These are phyloP conservation scores for Danio aesculapii DNA, from an alignment of 2,797 vertebrate genomes.

Conservation along the genomic window DNA sequence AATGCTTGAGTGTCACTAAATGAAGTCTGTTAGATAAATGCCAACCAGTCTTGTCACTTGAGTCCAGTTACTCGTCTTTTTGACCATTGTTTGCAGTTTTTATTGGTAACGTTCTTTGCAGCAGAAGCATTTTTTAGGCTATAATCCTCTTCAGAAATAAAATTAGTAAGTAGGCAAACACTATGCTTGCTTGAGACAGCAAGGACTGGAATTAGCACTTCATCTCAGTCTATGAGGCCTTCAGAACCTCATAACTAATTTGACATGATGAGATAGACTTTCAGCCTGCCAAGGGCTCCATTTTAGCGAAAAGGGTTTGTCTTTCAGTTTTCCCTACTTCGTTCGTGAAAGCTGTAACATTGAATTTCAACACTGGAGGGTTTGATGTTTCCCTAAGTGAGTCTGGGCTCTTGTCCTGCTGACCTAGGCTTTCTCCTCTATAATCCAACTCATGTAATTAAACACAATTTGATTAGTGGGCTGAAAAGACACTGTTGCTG, in stretches of 20 bases:
- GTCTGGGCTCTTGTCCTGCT: conserved; percentile 30
- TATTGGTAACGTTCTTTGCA: not conserved
- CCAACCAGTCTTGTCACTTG: not conserved
- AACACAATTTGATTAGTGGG: conserved; percentile 35
- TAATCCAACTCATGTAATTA: conserved; percentile 29
- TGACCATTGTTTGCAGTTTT: conserved; percentile 5
- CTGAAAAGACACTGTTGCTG: conserved; percentile 20
- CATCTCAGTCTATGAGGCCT: not conserved
- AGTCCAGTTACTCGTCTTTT: not conserved
- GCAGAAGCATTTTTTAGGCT: not conserved
- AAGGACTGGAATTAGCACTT: conserved; percentile 21
- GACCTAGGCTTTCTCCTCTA: conserved; percentile 18
- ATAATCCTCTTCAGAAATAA: not conserved
- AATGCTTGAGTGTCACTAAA: conserved; percentile 32
- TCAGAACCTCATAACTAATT: conserved; percentile 12
- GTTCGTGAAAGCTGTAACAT: not conserved
- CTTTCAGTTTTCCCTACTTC: not conserved
- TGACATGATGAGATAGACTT: not conserved
- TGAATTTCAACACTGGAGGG: conserved; percentile 1
- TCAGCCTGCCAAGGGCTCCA: not conserved
- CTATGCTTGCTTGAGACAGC: not conserved
- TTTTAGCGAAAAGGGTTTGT: not conserved
- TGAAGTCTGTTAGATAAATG: conserved; percentile 5
- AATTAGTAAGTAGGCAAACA: conserved; percentile 11
- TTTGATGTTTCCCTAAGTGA: conserved; percentile 8